Base-by-base conservation (phyloP, 1,140 invertebrate species). In the Littorina saxatilis region DNA sequence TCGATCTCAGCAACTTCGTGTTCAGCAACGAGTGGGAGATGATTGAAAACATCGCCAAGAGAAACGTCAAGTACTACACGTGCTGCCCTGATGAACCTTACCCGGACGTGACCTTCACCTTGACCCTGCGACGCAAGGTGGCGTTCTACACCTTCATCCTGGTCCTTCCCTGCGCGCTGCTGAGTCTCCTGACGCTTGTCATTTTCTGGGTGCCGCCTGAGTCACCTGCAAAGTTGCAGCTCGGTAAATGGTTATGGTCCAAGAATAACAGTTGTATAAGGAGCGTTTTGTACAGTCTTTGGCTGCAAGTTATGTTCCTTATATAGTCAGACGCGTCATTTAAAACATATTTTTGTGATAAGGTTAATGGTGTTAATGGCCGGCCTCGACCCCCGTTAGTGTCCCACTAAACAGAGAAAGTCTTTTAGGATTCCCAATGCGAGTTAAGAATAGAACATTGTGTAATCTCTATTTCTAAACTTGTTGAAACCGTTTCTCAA, bases 191-290 rank as follows among this genome's bases (percentile, higher is more conserved):
- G 27, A 92, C 91, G 7, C 78, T 92, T 79, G 88, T 91, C 35
- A 88, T 92, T 52, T 92, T 92, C 85, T 92, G 91, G 91, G 84
- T 92, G 29, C 91, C 91, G 37, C 92, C 91, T 17, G 92, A 92
- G 80, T 92, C 91, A n/a, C 91, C 92, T 13, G 90, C 91, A 7
- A 92, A 92, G 80, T 84, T 92, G 74, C 89, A 91, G 79, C 82
- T 92, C 72, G 91, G 91, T 92, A 85, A 84, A 29, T 27, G n/a
- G 23, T n/a, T n/a, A n/a, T n/a, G n/a, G n/a, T n/a, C n/a, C n/a
- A n/a, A n/a, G n/a, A n/a, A n/a, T n/a, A n/a, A n/a, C n/a, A n/a
- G n/a, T n/a, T n/a, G n/a, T n/a, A n/a, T n/a, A n/a, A n/a, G n/a
- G n/a, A n/a, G n/a, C n/a, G n/a, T n/a, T n/a, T n/a, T n/a, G n/a